Evolutionary conservation across 2,113 vertebrate genomes (phyloP).

Genomic region (Ciconia maguari): DNA sequence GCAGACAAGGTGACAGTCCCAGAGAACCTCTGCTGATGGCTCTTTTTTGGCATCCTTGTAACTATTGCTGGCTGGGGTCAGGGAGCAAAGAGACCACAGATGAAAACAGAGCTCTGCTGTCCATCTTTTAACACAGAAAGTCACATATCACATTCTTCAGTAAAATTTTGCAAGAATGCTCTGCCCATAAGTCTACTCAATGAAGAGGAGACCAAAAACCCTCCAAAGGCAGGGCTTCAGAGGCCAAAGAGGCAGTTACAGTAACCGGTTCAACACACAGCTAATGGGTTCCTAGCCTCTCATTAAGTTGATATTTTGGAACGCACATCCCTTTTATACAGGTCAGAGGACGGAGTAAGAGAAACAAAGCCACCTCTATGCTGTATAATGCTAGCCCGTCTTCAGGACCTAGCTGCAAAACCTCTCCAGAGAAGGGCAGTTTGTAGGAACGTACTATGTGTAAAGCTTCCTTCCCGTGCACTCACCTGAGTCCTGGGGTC

Average conservation of each 20-base stretch:
- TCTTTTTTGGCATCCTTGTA: background rate
- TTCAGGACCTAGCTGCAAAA: background rate
- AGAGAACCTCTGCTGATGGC: background rate
- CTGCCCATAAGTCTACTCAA: background rate
- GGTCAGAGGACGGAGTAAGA: background rate
- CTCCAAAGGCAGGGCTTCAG: background rate
- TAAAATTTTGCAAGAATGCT: background rate
- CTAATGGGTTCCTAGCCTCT: background rate
- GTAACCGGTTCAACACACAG: background rate
- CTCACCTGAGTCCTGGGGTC: slow-evolving; percentile 91
- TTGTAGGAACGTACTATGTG: background rate
- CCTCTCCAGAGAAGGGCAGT: background rate
- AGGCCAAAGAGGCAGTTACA: background rate
- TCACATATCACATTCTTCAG: background rate
- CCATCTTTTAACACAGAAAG: background rate
- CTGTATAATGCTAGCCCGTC: background rate
- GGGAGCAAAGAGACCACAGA: background rate
- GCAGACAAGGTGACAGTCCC: background rate
- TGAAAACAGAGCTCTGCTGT: background rate
- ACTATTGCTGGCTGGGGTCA: background rate
- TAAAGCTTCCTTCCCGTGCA: background rate
- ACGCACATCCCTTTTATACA: background rate
- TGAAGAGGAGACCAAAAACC: background rate
- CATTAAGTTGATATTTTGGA: background rate
- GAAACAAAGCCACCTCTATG: background rate